Conservation (phyloP, 2,113 vertebrate species). For the Cranoglanis bouderius region DNA sequence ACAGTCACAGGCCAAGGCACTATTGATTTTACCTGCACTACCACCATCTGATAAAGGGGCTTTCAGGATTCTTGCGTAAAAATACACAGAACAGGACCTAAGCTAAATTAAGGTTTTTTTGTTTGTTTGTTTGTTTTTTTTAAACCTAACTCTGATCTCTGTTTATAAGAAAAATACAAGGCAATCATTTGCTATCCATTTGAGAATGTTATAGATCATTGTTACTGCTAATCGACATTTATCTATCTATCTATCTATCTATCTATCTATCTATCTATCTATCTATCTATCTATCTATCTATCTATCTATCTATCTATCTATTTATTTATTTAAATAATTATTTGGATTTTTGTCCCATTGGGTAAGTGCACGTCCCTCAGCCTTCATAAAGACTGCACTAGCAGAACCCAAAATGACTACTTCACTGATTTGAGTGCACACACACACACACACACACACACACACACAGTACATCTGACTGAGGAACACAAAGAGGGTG, state of each 20-base stretch:
- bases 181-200: background rate
- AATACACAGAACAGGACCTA: constrained; percentile 29
- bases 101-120: constrained; percentile 31
- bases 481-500: background rate
- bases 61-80: constrained; percentile 42
- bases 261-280: too few species aligned
- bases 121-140: too few species aligned
- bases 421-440: background rate
- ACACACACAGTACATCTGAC: background rate
- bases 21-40: constrained; percentile 73
- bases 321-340: too few species aligned
- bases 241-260: too few species aligned
- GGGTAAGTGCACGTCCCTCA: background rate
- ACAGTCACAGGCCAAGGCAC: constrained; percentile 71
- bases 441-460: background rate
- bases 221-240: too few species aligned
- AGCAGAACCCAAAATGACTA: background rate
- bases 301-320: too few species aligned
- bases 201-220: too few species aligned
- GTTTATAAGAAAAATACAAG: background rate
- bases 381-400: background rate
- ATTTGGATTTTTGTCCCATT: background rate
- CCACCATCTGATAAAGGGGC: constrained; percentile 73
- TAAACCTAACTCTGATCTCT: background rate
- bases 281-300: too few species aligned